Evolutionary conservation across 1,140 invertebrate species (phyloP).

Genomic region (Drosophila orena): DNA sequence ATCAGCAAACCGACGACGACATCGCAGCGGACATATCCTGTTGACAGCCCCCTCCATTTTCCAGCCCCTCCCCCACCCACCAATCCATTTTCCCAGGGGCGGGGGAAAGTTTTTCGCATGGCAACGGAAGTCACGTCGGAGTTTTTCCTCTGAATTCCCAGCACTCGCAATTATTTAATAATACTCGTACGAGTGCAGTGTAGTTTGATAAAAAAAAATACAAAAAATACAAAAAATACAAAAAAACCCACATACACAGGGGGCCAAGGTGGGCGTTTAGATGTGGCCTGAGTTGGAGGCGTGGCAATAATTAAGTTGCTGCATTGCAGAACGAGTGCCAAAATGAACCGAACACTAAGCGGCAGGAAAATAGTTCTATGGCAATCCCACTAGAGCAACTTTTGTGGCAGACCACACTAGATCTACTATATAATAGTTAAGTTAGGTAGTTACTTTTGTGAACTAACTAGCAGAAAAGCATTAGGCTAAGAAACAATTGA

Average conservation of each 20-base stretch:
- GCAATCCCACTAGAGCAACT: neutral
- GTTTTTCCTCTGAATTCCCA: slow-evolving; percentile 64
- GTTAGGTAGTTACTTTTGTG: too few species aligned
- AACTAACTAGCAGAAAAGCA: too few species aligned
- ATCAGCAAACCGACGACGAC: slow-evolving; percentile 69
- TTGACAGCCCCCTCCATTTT: slow-evolving; percentile 52
- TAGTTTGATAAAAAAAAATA: slow-evolving; percentile 8
- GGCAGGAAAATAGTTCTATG: neutral
- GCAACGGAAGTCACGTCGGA: slow-evolving; percentile 75
- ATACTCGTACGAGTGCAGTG: slow-evolving; percentile 27
- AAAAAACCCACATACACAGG: neutral
- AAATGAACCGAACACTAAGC: slow-evolving; percentile 3
- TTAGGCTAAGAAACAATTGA: too few species aligned
- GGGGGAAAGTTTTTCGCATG: slow-evolving; percentile 66
- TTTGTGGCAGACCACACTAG: too few species aligned
- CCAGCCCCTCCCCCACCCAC: neutral
- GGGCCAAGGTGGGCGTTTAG: slow-evolving; percentile 6
- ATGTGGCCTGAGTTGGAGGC: slow-evolving; percentile 13
- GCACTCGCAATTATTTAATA: slow-evolving; percentile 58
- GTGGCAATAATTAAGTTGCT: slow-evolving; percentile 28
- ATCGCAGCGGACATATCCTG: slow-evolving; percentile 69
- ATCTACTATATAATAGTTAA: too few species aligned
- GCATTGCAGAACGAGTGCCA: slow-evolving; percentile 7
- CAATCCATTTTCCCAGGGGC: neutral
- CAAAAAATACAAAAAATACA: too few species aligned